Evolutionary conservation across 37 sponge, comb jelly and placozoan species (phyloP), one percentile per base, ranked within the genome.

Genomic region (Amphimedon queenslandica): DNA sequence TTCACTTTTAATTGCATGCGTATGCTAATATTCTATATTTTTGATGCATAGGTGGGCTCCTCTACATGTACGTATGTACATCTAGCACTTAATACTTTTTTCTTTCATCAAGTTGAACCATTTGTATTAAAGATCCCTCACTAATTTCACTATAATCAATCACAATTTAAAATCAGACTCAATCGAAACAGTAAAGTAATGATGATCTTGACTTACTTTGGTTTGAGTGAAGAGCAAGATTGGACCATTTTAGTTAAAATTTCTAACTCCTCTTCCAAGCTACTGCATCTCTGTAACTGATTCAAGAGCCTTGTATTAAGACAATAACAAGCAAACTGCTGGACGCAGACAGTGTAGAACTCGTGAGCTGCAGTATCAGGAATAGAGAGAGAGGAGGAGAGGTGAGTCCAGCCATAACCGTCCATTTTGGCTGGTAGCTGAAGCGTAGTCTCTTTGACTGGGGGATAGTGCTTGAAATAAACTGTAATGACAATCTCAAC

Each of bases 221-320:
- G 90, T 71, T 84, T 90, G 37, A 84, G 40, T n/a, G 51, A 43
- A 24, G 74, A 47, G 58, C 86, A 90, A 81, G 86, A 88, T 21
- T 78, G 58, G 0, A 82, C 58, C 38, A 88, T 42, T 42, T 75
- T 82, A 23, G 40, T 29, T 5, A 63, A 65, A 10, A 85, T 18
- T 1, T 66, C 38, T 25, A 72, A 55, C 79, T 94, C 95, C n/a
- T 84, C 53, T 33, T 69, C 69, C 0, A 83, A 33, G 27, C 67
- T 82, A 18, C 33, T 69, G 30, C 92, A 79, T n/a, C 40, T 69
- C 27, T 76, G 84, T 25, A 91, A 63, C 34, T 27, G 58, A 38
- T 82, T 83, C 70, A 91, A 39, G 20, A 91, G 42, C 29, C 67
- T 10, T 4, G 81, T 76, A 64, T 87, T 71, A 1, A 91, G 73